Percentiles rank a stretch among this genome's conserved stretches.
Evolutionary conservation across 2,113 vertebrate genomes (phyloP).

Genomic region (Felis catus): F.catus_Fca126_mat1.0 CM031420.1:75182001-75182500

Average conservation of each 20-base stretch:
- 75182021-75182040: not conserved
- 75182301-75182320: not conserved
- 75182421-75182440: not conserved
- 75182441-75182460: not conserved
- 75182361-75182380: not conserved
- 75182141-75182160: not conserved
- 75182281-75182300: not conserved
- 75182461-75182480: not conserved
- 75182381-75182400: not conserved
- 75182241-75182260: not conserved
- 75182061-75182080: not conserved
- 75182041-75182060: not conserved
- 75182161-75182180: not conserved
- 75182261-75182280: not conserved
- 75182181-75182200: not conserved
- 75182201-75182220: no score
- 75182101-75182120: not conserved
- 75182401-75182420: not conserved
- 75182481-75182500: not conserved
- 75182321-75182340: not conserved
- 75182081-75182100: not conserved
- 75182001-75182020: conserved; percentile 2
- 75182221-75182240: not conserved
- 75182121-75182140: not conserved
- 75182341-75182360: not conserved